Evolutionary conservation across 1,140 invertebrate species (phyloP).

Genomic region (Doryteuthis pealeii): DNA sequence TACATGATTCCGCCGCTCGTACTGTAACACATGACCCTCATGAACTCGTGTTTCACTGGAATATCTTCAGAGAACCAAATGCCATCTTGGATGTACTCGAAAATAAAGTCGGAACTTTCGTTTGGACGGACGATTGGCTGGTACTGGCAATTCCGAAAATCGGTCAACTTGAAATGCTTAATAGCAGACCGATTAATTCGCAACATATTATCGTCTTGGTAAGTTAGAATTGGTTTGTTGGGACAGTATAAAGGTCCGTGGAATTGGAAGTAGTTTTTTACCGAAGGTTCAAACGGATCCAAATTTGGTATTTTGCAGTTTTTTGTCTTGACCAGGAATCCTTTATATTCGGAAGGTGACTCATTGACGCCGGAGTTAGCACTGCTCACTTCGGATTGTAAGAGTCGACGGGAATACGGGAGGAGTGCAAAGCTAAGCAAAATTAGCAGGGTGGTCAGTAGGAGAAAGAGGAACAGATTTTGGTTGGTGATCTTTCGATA

Average conservation of each 20-base stretch:
- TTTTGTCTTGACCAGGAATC: neutral
- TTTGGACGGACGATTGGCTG: neutral
- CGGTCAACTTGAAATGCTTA: neutral
- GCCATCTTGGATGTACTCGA: neutral
- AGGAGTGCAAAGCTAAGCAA: neutral
- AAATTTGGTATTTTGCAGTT: conserved; percentile 7
- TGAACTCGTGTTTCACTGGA: neutral
- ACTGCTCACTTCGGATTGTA: neutral
- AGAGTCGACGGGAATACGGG: neutral
- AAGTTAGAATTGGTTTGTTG: neutral
- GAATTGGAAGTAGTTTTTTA: neutral
- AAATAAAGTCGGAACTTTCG: neutral
- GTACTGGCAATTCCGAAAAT: neutral
- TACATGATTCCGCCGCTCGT: neutral
- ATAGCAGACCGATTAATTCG: conserved; percentile 6
- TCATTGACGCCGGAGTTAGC: neutral
- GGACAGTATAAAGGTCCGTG: neutral
- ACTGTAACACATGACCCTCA: conserved; percentile 5
- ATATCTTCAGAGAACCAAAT: neutral
- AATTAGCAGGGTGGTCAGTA: neutral
- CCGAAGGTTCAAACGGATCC: conserved; percentile 5
- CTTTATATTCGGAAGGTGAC: neutral
- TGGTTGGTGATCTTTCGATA: neutral
- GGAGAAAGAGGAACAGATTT: neutral
- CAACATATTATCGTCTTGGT: neutral